Base-by-base conservation (phyloP, 1,140 invertebrate genomes). In the Drosophila persimilis region DNA sequence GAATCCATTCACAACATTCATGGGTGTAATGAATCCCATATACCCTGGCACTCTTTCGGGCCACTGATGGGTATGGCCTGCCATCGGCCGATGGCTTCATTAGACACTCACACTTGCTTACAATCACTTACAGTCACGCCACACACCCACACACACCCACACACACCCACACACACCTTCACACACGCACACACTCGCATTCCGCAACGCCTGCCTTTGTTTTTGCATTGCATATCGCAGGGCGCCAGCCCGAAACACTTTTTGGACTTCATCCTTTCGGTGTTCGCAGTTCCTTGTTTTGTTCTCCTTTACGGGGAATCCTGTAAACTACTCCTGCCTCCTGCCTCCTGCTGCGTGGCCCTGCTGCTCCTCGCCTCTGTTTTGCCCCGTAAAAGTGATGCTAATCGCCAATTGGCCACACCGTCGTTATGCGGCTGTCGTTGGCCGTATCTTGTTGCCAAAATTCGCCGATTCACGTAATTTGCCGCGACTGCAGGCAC, bases 391-490 rank as follows among this genome's bases (percentile, higher is more conserved):
- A 65, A 65, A 69, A 76, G 57, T 74, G 73, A 72, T 58, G 77
- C 81, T 81, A 85, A 85, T 85, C 78, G 83, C 74, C 80, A 84
- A 80, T 85, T 84, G 80, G 80, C 80, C 73, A 65, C 72, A 72
- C 55, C 81, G 46, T 52, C 67, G 63, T 67, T 80, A 80, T 81
- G 78, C 54, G 78, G 67, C 56, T 58, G 50, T 63, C 61, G 69
- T 53, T 75, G 71, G 72, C 45, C 73, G 73, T 67, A 75, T 76
- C 72, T 75, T 75, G 53, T 69, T 77, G 77, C 70, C 73, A 60
- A 39, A 84, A 84, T 65, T 80, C 73, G 76, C 66, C 73, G 80
- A 74, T 77, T 77, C 79, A 74, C 69, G 63, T 73, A 55, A 64
- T 76, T 75, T 76, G 46, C 53, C 55, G 58, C 56, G 71, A 57